A percentile compares a stretch with the other conserved stretches of the same genome.
phyloP scores from a whole-genome alignment of 2,888 invertebrate genomes.

The Drosophila vallismaia region DNA sequence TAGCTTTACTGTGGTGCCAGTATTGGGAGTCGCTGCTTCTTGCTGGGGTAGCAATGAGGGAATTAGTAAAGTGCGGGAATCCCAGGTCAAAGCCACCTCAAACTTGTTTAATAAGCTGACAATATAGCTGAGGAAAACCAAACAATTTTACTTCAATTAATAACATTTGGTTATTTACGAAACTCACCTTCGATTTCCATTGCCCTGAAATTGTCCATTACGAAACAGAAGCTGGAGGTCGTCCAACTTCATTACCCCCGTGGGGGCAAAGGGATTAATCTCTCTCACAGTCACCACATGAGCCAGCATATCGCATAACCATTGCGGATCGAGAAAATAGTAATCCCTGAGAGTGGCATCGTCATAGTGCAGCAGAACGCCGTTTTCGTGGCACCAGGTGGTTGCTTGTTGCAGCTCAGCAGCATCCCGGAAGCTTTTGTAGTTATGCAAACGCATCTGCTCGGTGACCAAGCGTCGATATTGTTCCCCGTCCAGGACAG shows the following conservation, averaged over 20 bases:
- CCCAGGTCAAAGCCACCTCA: conserved; percentile 98
- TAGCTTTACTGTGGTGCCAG: conserved; percentile 82
- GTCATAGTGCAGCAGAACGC: conserved; percentile 96
- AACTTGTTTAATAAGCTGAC: conserved; percentile 97
- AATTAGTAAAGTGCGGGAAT: conserved; percentile 93
- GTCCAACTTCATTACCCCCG: conserved; percentile 96
- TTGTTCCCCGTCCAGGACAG: conserved; percentile 92
- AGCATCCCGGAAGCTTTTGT: conserved; percentile 87
- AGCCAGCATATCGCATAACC: conserved; percentile 98
- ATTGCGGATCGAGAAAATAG: conserved; percentile 98
- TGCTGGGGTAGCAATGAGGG: conserved; percentile 95
- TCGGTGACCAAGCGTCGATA: conserved; percentile 85
- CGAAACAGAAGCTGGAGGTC: conserved; percentile 97
- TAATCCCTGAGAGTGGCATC: conserved; percentile 97
- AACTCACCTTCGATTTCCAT: conserved; percentile 85
- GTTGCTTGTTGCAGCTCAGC: conserved; percentile 98
- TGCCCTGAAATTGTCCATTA: conserved; percentile 90
- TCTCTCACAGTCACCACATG: conserved; percentile 98
- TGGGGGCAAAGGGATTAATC: conserved; percentile 96
- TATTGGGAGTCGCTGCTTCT: conserved; percentile 85
- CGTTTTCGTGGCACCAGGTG: conserved; percentile 98
- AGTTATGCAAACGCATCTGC: conserved; percentile 83
- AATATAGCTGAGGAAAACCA: conserved; percentile 87
- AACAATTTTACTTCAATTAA: neutral
- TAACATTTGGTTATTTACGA: neutral